Evolutionary conservation across 2,888 invertebrate genomes (phyloP).

Genomic region (Drosophila fungiperda): DNA sequence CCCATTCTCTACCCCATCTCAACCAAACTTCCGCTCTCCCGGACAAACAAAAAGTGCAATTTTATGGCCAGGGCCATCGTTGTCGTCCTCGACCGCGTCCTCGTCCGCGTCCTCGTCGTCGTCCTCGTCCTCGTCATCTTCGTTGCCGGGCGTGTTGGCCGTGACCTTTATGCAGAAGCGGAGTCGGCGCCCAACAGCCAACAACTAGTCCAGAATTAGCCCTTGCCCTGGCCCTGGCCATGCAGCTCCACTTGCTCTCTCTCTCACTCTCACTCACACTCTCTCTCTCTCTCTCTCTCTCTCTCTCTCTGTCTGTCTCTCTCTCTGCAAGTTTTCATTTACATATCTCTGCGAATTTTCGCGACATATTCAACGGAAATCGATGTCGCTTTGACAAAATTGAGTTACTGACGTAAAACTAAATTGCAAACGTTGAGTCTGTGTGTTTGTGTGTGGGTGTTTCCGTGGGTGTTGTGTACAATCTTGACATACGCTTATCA

Average conservation of each 20-base stretch:
- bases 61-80: constrained; percentile 2
- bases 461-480: constrained; percentile 29
- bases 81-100: not conserved
- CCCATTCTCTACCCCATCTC: too few relatives aligned
- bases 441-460: not conserved
- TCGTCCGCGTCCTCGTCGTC: not conserved
- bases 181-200: constrained; percentile 71
- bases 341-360: constrained; percentile 20
- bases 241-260: constrained; percentile 20
- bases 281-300: constrained; percentile 1
- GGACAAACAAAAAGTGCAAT: constrained; percentile 12
- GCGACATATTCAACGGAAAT: constrained; percentile 72
- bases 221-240: constrained; percentile 39
- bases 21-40: not conserved
- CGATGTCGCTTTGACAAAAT: constrained; percentile 70
- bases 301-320: not conserved
- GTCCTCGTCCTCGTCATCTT: not conserved
- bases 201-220: constrained; percentile 46
- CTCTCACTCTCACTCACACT: constrained; percentile 5
- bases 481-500: constrained; percentile 63
- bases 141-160: constrained; percentile 47
- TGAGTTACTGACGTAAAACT: constrained; percentile 61
- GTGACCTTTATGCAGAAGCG: constrained; percentile 72
- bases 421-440: constrained; percentile 21
- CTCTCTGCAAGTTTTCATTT: constrained; percentile 36